Conservation (phyloP, 2,113 vertebrate genomes). For the Ameiurus melas region DNA sequence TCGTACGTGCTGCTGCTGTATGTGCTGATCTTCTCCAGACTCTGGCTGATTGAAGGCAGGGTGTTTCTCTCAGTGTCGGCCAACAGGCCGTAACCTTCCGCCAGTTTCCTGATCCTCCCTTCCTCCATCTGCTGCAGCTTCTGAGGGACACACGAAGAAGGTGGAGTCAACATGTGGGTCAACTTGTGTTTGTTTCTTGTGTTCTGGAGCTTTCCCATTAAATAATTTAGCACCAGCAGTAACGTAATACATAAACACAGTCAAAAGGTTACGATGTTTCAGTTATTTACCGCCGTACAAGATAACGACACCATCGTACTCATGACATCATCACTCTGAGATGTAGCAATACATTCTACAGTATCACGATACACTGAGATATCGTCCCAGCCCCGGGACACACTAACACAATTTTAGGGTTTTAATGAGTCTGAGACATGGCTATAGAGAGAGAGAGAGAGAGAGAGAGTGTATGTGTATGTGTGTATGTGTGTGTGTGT, state of each 20-base stretch:
- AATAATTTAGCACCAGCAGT: too few species aligned
- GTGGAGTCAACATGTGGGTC: not conserved
- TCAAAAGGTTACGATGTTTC: too few species aligned
- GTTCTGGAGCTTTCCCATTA: not conserved
- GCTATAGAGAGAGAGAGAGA: not conserved
- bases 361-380: too few species aligned
- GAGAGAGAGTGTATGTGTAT: too few species aligned
- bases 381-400: too few species aligned
- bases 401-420: not conserved
- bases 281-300: too few species aligned
- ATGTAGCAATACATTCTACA: too few species aligned
- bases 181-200: not conserved
- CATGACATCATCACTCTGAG: too few species aligned
- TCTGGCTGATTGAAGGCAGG: conserved; percentile 88
- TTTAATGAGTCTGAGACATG: not conserved
- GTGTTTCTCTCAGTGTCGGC: conserved; percentile 89
- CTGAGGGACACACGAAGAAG: conserved; percentile 65
- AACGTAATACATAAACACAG: too few species aligned
- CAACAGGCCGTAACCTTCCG: conserved; percentile 88
- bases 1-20: conserved; percentile 70
- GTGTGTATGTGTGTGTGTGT: too few species aligned
- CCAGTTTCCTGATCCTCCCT: conserved; percentile 82
- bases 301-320: too few species aligned
- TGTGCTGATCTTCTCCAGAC: conserved; percentile 85
- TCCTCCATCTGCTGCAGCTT: conserved; percentile 96